A percentile compares a stretch with the other conserved stretches of the same genome.
These are phyloP conservation scores for Phodopus roborovskii DNA, from an alignment of 2,113 vertebrate genomes.

Conservation along the genomic window DNA sequence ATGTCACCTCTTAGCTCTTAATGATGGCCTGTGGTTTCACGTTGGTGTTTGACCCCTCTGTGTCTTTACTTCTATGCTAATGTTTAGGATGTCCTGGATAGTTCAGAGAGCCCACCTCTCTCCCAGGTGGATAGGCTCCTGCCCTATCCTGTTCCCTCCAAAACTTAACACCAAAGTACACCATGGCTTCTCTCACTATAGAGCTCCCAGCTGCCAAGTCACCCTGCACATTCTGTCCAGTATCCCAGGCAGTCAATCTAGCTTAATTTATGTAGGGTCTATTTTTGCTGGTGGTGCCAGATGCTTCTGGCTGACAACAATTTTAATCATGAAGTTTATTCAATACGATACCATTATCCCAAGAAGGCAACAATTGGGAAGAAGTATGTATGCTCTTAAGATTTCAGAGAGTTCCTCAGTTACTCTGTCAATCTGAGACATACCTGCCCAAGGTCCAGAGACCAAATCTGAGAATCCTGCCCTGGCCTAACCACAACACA, in stretches of 20 bases:
- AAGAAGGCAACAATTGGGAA: neutral
- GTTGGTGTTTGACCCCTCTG: neutral
- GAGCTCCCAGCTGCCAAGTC: neutral
- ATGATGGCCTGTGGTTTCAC: neutral
- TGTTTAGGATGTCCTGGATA: neutral
- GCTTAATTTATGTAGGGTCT: neutral
- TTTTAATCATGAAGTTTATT: constrained; percentile 25
- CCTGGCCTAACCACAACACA: neutral
- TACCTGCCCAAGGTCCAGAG: neutral
- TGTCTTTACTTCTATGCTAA: neutral
- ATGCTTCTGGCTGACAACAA: neutral
- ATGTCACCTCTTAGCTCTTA: neutral
- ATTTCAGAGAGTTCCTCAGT: neutral
- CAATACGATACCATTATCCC: neutral
- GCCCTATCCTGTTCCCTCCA: neutral
- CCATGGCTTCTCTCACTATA: neutral
- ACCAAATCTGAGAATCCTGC: neutral
- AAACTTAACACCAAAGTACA: neutral
- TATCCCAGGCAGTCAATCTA: neutral
- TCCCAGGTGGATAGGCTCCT: neutral
- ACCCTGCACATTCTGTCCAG: neutral
- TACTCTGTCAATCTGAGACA: neutral
- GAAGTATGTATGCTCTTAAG: neutral
- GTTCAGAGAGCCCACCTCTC: neutral
- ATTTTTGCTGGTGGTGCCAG: neutral